phyloP scores from a whole-genome alignment of 2,888 invertebrate species.

The Actias luna region DNA sequence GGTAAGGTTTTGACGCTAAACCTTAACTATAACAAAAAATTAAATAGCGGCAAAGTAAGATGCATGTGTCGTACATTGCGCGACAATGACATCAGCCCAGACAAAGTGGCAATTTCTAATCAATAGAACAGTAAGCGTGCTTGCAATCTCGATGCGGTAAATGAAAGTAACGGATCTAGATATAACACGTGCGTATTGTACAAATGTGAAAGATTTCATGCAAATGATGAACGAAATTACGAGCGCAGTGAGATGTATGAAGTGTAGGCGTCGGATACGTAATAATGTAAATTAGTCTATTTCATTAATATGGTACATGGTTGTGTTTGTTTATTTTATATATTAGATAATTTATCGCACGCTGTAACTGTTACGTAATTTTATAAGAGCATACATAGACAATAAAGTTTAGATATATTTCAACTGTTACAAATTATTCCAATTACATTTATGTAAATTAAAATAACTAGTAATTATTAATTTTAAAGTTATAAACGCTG shows the following conservation, averaged over 20 bases:
- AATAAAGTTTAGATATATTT: not conserved
- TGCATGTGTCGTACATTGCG: slow-evolving; percentile 21
- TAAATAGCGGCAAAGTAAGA: not conserved
- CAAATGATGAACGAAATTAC: slow-evolving; percentile 28
- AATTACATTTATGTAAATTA: not conserved
- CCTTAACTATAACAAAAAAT: not conserved
- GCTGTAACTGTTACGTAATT: not conserved
- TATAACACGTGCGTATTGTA: slow-evolving; percentile 44
- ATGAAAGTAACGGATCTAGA: slow-evolving; percentile 68
- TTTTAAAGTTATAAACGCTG: no score
- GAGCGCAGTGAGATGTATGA: slow-evolving; percentile 3
- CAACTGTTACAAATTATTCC: not conserved
- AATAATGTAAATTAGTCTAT: slow-evolving; percentile 8
- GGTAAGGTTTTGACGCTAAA: no score
- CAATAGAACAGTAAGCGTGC: slow-evolving; percentile 54
- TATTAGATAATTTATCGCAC: not conserved
- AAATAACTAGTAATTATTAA: not conserved
- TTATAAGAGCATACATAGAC: no score
- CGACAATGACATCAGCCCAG: slow-evolving; percentile 57
- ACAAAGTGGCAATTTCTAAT: slow-evolving; percentile 65
- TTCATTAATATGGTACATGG: not conserved
- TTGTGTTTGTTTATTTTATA: not conserved
- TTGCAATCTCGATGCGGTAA: slow-evolving; percentile 51
- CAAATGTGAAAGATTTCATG: slow-evolving; percentile 34
- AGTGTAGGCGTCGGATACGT: not conserved